Conservation (phyloP, 37 sponge, comb jelly and placozoan genomes). For the Aplysina aerophoba region DNA sequence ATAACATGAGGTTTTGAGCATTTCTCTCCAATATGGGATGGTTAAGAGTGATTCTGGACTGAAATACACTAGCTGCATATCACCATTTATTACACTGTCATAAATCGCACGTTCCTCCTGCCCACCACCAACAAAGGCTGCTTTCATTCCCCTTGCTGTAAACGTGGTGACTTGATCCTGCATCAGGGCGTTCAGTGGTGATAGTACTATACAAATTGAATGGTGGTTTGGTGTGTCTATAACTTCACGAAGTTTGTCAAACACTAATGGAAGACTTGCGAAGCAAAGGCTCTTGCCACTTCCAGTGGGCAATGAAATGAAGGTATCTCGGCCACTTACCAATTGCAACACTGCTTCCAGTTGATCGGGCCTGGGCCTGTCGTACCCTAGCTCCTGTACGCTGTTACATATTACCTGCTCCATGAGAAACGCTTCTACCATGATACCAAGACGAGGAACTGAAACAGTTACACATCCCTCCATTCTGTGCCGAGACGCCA, state of each 20-base stretch:
- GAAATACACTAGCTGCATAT: background rate
- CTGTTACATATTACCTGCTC: background rate
- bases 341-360: constrained; percentile 12
- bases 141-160: background rate
- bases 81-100: constrained; percentile 12
- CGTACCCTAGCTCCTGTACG: constrained; percentile 22
- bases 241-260: constrained; percentile 15
- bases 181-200: constrained; percentile 41
- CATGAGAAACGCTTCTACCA: background rate
- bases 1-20: no score
- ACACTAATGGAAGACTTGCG: constrained; percentile 21
- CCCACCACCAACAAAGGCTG: constrained; percentile 14
- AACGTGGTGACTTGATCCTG: constrained; percentile 7
- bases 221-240: background rate
- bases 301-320: constrained; percentile 40
- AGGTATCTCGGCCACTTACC: constrained; percentile 33
- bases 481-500: no score
- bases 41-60: no score
- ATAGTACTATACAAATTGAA: constrained; percentile 38
- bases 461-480: no score
- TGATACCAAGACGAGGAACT: no score
- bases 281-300: constrained; percentile 35
- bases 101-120: no score
- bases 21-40: no score
- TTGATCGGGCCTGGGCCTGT: constrained; percentile 9